Percentiles rank a stretch among this genome's conserved stretches.
Conservation (phyloP, 2,888 invertebrate species). For the Drosophila multiciliata region DNA sequence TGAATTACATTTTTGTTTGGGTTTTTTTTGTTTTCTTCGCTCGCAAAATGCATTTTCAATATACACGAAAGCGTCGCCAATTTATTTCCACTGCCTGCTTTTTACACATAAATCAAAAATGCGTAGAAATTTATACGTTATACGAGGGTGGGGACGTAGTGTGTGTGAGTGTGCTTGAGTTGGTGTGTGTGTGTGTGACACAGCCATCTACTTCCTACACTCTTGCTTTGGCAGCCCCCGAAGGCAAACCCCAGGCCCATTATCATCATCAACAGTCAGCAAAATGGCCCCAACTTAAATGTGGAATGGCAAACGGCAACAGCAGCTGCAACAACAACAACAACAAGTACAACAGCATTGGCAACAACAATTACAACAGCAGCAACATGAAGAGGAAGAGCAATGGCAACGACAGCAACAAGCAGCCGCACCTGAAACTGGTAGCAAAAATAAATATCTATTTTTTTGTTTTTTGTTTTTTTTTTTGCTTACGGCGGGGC, state of each 20-base stretch:
- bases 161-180: constrained; percentile 8
- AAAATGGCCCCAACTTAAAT: constrained; percentile 70
- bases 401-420: constrained; percentile 60
- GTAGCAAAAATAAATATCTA: constrained; percentile 36
- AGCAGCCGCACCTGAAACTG: constrained; percentile 74
- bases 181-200: constrained; percentile 7
- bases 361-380: constrained; percentile 38
- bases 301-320: constrained; percentile 53
- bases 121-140: constrained; percentile 73
- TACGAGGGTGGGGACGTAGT: constrained; percentile 1
- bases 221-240: constrained; percentile 5
- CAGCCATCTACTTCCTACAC: constrained; percentile 22
- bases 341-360: constrained; percentile 44
- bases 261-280: constrained; percentile 79
- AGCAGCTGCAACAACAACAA: constrained; percentile 39
- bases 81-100: constrained; percentile 59
- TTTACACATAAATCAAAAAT: constrained; percentile 77
- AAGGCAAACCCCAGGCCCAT: constrained; percentile 67
- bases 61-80: constrained; percentile 61
- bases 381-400: constrained; percentile 11
- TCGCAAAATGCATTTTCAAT: constrained; percentile 73
- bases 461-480: background rate
- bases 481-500: background rate
- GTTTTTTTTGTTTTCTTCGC: constrained; percentile 4
- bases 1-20: constrained; percentile 30